These are phyloP conservation scores for Noturus placidus DNA, from an alignment of 2,113 vertebrate genomes.

Conservation along the genomic window DNA sequence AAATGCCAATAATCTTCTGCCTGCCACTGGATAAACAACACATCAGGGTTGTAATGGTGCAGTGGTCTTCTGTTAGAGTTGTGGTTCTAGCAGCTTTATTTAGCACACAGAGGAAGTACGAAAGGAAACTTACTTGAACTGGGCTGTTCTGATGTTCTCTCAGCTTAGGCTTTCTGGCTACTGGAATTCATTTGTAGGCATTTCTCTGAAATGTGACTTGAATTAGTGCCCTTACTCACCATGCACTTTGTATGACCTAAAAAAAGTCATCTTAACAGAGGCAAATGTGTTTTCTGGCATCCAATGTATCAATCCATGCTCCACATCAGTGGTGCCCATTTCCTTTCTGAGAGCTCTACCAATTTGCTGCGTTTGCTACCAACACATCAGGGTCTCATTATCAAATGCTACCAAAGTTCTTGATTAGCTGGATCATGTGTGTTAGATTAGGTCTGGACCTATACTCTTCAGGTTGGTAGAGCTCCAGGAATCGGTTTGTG, in stretches of 20 bases:
- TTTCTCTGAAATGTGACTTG: background rate
- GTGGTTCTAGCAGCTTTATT: background rate
- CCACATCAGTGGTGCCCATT: background rate
- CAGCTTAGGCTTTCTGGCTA: background rate
- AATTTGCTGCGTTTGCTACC: background rate
- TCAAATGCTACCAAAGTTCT: constrained; percentile 2
- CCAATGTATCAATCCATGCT: background rate
- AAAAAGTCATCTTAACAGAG: background rate
- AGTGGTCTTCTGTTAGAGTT: background rate
- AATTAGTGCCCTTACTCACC: background rate
- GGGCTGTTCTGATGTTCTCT: background rate
- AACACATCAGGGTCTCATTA: background rate
- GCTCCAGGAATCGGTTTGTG: background rate
- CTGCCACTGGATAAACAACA: constrained; percentile 19
- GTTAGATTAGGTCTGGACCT: background rate
- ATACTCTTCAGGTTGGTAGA: background rate
- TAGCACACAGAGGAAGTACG: background rate
- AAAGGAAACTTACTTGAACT: background rate
- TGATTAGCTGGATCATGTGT: constrained; percentile 6
- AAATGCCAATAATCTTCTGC: constrained; percentile 31
- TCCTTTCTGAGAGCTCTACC: constrained; percentile 15
- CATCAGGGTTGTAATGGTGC: background rate
- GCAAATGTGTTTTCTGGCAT: constrained; percentile 14
- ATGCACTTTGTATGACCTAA: background rate
- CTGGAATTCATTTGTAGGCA: background rate